Evolutionary conservation across 2,113 vertebrate genomes (phyloP).

Genomic region (Megaceryle torquata): DNA sequence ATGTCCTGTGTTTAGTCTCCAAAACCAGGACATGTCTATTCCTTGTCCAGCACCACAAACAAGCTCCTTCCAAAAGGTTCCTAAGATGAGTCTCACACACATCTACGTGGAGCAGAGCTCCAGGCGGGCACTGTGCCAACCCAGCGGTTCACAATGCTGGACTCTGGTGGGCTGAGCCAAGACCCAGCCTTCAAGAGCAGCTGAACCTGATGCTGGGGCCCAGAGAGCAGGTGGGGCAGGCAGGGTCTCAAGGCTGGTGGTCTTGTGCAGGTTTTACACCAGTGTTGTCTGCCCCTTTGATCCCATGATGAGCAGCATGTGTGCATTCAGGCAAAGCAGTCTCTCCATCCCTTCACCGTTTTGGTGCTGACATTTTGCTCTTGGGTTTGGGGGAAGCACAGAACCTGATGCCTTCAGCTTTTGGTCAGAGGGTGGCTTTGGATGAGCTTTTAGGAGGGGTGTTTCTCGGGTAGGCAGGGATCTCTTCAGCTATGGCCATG

Average conservation of each 20-base stretch:
- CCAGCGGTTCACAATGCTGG: not conserved
- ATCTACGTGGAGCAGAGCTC: not conserved
- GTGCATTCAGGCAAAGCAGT: not conserved
- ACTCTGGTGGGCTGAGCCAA: not conserved
- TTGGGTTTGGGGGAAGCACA: not conserved
- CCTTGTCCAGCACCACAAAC: not conserved
- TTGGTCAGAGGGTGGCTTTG: not conserved
- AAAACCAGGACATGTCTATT: not conserved
- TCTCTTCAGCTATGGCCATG: not conserved
- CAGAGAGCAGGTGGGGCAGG: not conserved
- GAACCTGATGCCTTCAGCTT: not conserved
- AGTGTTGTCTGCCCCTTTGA: not conserved
- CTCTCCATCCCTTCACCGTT: not conserved
- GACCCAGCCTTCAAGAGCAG: not conserved
- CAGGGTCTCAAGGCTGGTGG: not conserved
- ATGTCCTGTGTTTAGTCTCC: not conserved
- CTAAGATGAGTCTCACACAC: not conserved
- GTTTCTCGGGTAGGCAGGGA: not conserved
- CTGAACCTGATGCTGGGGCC: fast-evolving
- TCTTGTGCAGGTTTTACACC: not conserved
- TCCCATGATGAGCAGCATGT: fast-evolving
- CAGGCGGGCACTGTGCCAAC: not conserved
- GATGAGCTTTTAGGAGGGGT: not conserved
- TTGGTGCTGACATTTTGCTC: not conserved
- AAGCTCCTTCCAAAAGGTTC: not conserved